These are phyloP conservation scores for Hycleus cichorii DNA, from an alignment of 1,140 invertebrate species.

Conservation along the genomic window DNA sequence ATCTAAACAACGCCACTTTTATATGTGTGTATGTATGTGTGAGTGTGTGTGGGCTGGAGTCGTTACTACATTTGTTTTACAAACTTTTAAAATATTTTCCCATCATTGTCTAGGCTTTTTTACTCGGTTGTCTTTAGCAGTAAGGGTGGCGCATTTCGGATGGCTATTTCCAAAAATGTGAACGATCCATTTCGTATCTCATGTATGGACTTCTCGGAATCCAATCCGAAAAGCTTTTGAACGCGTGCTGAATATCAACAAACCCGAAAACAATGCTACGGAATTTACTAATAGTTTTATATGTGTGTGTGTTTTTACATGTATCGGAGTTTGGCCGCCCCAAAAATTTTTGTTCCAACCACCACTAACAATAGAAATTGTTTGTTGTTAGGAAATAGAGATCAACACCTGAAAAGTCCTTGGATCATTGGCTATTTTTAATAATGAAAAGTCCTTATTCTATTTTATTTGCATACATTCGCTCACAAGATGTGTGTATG, in stretches of 20 bases:
- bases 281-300: conserved; percentile 15
- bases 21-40: too few species aligned
- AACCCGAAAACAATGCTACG: conserved; percentile 11
- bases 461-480: not conserved
- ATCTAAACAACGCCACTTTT: too few species aligned
- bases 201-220: conserved; percentile 10
- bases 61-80: too few species aligned
- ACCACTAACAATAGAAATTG: not conserved
- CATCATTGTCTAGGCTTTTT: too few species aligned
- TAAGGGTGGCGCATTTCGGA: too few species aligned
- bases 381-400: not conserved
- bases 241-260: conserved; percentile 17
- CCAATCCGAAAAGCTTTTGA: conserved; percentile 1
- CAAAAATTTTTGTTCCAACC: not conserved
- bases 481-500: too few species aligned
- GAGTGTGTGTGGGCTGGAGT: too few species aligned
- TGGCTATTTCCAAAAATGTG: conserved; percentile 13
- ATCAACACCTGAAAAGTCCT: conserved; percentile 12
- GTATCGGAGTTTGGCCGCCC: not conserved
- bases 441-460: conserved; percentile 8
- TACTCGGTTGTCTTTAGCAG: too few species aligned
- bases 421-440: conserved; percentile 10
- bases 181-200: not conserved
- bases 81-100: too few species aligned
- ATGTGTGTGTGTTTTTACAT: conserved; percentile 6